A percentile compares a stretch with the other conserved stretches of the same genome.
These are phyloP conservation scores for Oncorhynchus nerka DNA, from an alignment of 2,113 vertebrate species.

Conservation along the genomic window DNA sequence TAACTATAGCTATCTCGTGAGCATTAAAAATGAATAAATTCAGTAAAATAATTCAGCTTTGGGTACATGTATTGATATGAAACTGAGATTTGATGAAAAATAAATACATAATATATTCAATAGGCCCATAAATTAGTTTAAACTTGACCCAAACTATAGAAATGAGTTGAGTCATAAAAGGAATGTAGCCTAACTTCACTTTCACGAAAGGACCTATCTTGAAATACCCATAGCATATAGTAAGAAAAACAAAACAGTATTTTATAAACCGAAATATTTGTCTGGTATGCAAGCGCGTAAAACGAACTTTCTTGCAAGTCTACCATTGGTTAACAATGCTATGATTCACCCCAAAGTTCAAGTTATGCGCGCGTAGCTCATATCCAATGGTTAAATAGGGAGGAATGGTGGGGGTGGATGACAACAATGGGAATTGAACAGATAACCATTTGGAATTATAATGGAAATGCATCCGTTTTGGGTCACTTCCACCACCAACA, in stretches of 20 bases:
- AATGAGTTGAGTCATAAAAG: background rate
- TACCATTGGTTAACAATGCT: background rate
- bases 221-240: background rate
- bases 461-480: background rate
- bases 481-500: background rate
- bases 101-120: background rate
- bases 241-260: background rate
- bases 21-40: background rate
- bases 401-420: background rate
- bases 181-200: background rate
- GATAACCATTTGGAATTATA: background rate
- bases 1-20: conserved; percentile 1
- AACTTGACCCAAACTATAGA: background rate
- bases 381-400: background rate
- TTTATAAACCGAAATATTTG: background rate
- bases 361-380: background rate
- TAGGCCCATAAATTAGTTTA: background rate
- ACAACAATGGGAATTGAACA: background rate
- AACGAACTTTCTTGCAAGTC: background rate
- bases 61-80: background rate
- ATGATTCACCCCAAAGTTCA: background rate
- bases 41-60: background rate
- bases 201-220: background rate
- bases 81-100: background rate
- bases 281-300: background rate